Conservation (phyloP, 2,797 vertebrate species). For the Ciconia nigra region DNA sequence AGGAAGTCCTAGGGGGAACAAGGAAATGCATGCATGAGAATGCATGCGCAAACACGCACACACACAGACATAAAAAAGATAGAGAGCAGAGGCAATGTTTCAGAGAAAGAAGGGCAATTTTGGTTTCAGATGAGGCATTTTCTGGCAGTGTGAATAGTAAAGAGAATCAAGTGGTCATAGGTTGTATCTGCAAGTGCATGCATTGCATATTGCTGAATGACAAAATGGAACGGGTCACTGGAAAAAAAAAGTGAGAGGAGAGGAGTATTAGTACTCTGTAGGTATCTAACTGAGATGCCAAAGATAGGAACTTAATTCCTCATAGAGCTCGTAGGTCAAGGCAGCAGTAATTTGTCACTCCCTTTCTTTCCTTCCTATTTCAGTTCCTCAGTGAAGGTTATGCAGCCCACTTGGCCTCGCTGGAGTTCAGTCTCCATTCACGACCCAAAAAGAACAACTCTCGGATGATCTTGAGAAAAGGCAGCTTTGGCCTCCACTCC, state of each 20-base stretch:
- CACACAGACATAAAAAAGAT: too few relatives aligned
- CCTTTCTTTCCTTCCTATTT: constrained; percentile 15
- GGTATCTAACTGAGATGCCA: not conserved
- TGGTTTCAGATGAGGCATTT: not conserved
- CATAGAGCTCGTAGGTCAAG: not conserved
- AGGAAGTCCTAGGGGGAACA: not conserved
- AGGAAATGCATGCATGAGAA: not conserved
- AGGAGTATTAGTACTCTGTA: not conserved
- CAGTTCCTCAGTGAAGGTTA: constrained; percentile 98
- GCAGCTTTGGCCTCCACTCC: constrained; percentile 92
- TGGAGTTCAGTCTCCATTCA: constrained; percentile 90
- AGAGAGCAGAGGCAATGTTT: not conserved
- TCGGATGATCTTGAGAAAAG: constrained; percentile 93
- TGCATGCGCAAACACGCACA: not conserved
- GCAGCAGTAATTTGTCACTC: not conserved
- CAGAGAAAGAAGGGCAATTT: not conserved
- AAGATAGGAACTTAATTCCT: not conserved
- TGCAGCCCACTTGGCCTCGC: constrained; percentile 88
- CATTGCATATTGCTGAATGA: not conserved
- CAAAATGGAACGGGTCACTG: not conserved
- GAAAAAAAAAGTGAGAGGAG: not conserved
- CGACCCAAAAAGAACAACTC: constrained; percentile 93
- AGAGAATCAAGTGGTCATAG: not conserved
- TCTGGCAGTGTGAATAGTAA: not conserved
- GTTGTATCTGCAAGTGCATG: not conserved